Percentiles rank a stretch among this genome's conserved stretches.
Evolutionary conservation across 2,888 invertebrate genomes (phyloP).

Genomic region (Hipparchia sbordonii): DNA sequence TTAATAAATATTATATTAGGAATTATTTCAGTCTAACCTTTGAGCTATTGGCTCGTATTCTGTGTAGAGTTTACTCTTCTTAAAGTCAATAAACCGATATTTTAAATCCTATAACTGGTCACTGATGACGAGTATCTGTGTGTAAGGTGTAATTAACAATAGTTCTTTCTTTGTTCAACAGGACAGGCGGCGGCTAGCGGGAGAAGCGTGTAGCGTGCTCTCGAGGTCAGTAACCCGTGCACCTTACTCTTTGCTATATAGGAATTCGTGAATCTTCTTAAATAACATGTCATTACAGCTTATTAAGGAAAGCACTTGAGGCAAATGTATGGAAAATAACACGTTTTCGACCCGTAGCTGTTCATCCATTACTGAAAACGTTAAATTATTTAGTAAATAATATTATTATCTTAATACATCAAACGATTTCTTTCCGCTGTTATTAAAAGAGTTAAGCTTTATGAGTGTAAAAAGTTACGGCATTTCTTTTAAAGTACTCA

Average conservation of each 20-base stretch:
- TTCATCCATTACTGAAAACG: conserved; percentile 62
- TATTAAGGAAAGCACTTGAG: conserved; percentile 79
- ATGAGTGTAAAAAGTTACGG: conserved; percentile 7
- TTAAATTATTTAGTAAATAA: conserved; percentile 51
- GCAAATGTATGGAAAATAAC: conserved; percentile 75
- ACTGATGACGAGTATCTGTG: conserved; percentile 6
- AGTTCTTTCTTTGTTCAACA: conserved; percentile 66
- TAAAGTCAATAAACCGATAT: conserved; percentile 12
- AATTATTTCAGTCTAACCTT: too few species aligned
- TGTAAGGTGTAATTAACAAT: conserved; percentile 39
- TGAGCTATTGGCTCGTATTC: too few species aligned
- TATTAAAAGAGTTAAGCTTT: conserved; percentile 15
- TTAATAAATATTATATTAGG: too few species aligned
- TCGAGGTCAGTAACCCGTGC: conserved; percentile 75
- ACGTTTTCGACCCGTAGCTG: conserved; percentile 61
- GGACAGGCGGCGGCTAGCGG: conserved; percentile 58
- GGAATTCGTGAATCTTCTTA: conserved; percentile 77
- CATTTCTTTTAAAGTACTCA: conserved; percentile 1
- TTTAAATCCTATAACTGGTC: conserved; percentile 8
- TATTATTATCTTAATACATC: conserved; percentile 29
- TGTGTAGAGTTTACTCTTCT: not conserved
- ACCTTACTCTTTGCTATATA: conserved; percentile 68
- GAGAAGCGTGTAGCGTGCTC: conserved; percentile 63
- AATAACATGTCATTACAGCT: conserved; percentile 78
- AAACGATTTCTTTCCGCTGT: not conserved